phyloP scores from a whole-genome alignment of 2,888 invertebrate genomes.

The Schizaphis graminum region DNA sequence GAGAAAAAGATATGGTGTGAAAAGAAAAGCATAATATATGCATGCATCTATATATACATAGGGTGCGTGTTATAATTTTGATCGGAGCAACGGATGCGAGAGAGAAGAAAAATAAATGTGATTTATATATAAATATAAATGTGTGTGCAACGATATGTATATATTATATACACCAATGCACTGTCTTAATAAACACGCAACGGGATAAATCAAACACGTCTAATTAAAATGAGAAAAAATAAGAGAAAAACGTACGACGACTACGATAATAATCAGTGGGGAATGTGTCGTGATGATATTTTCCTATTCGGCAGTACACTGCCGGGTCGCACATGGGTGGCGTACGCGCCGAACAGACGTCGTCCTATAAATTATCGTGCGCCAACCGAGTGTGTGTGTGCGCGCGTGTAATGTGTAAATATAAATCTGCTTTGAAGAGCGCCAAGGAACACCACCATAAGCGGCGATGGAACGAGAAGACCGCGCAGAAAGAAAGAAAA shows the following conservation, averaged over 20 bases:
- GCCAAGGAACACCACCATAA: conserved; percentile 34
- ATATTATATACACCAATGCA: background rate
- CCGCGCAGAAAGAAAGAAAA: background rate
- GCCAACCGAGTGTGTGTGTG: conserved; percentile 3
- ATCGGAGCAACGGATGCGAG: background rate
- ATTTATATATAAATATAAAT: background rate
- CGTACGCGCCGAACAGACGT: conserved; percentile 33
- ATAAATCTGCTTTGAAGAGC: conserved; percentile 62
- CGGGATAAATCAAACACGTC: conserved; percentile 54
- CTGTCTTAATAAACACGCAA: conserved; percentile 38
- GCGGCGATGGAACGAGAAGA: background rate
- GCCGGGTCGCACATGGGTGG: conserved; percentile 55
- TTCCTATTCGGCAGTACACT: conserved; percentile 20
- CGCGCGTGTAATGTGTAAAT: conserved; percentile 40
- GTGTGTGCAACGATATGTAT: background rate
- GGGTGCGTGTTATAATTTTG: conserved; percentile 1
- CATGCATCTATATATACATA: background rate
- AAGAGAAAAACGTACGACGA: conserved; percentile 21
- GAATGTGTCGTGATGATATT: conserved; percentile 59
- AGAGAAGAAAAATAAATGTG: background rate
- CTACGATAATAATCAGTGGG: conserved; percentile 49
- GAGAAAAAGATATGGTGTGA: background rate
- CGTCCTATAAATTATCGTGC: conserved; percentile 58
- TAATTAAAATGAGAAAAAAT: conserved; percentile 51
- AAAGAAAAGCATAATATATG: conserved; percentile 9